A percentile compares a stretch with the other conserved stretches of the same genome.
Evolutionary conservation across 37 sponge, comb jelly and placozoan species (phyloP).

Genomic region (Haliclona indistincta): DNA sequence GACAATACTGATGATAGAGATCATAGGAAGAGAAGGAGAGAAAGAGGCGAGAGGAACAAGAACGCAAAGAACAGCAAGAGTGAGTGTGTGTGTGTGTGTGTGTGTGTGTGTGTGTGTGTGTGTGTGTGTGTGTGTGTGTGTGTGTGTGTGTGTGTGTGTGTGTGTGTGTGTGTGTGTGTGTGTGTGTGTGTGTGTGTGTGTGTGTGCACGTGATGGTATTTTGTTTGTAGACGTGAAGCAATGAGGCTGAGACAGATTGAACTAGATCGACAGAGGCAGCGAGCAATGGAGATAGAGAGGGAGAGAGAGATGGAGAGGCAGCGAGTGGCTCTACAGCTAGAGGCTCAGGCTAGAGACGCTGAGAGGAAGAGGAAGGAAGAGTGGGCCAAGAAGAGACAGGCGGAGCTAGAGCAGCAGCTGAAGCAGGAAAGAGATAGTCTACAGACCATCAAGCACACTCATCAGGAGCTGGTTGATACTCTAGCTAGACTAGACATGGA

Average conservation of each 20-base stretch:
- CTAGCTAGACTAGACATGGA: neutral
- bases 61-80: slow-evolving; percentile 36
- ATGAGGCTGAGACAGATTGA: slow-evolving; percentile 43
- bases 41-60: slow-evolving; percentile 53
- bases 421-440: slow-evolving; percentile 3
- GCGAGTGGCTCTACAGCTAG: slow-evolving; percentile 42
- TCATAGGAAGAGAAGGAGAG: slow-evolving; percentile 55
- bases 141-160: too few relatives aligned
- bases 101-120: too few relatives aligned
- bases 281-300: slow-evolving; percentile 60
- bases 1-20: neutral
- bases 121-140: too few relatives aligned
- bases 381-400: slow-evolving; percentile 41
- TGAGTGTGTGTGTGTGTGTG: too few relatives aligned
- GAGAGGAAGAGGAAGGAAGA: slow-evolving; percentile 69
- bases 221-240: slow-evolving; percentile 43
- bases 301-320: slow-evolving; percentile 55
- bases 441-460: neutral
- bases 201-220: too few relatives aligned
- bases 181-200: too few relatives aligned
- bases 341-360: slow-evolving; percentile 56
- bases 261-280: slow-evolving; percentile 58
- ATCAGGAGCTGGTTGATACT: neutral
- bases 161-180: too few relatives aligned
- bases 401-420: slow-evolving; percentile 55